Evolutionary conservation across 2,888 invertebrate genomes (phyloP), one percentile per base, ranked within the genome.

Genomic region (Ceramica pisi): DNA sequence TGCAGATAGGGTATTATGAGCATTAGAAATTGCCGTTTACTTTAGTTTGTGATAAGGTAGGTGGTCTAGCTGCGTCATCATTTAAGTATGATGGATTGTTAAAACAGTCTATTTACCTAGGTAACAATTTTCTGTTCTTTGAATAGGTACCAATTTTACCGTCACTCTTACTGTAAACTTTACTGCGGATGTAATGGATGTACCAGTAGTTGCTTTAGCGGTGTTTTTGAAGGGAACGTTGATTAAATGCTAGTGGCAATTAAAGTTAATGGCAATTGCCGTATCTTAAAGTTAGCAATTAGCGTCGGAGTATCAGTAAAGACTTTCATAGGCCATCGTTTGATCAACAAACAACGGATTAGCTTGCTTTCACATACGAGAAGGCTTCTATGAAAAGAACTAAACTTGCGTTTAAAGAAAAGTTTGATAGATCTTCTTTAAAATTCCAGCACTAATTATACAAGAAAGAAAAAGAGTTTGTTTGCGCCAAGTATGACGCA

Each of bases 51-150:
- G 79, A 82, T 65, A 78, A 82, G 56, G 23, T 61, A 41, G 23
- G 35, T 51, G 26, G 19, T 41, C 59, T 69, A 26, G n/a, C 56
- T 67, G 60, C 61, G 59, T 60, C 53, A 60, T 38, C 50, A 38
- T 80, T 21, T 71, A 78, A 74, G 71, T 74, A 61, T 79, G 79
- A 75, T 79, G 72, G 72, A 62, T 79, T 12, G 50, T 55, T 78
- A 46, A 76, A 55, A 50, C 31, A 57, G 48, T 5, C 8, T 23
- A 23, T 69, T 77, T 50, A n/a, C n/a, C n/a, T n/a, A 44, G 19
- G 55, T 14, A 62, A 38, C 14, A 26, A 60, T 78, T 56, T 60
- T 51, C 6, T 23, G 31, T 38, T 23, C 44, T 75, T 64, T 56
- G 50, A 56, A 64, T 75, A n/a, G n/a, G n/a, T n/a, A 46, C 5